Evolutionary conservation across 2,797 vertebrate species (phyloP).

Genomic region (Eremophila alpestris): DNA sequence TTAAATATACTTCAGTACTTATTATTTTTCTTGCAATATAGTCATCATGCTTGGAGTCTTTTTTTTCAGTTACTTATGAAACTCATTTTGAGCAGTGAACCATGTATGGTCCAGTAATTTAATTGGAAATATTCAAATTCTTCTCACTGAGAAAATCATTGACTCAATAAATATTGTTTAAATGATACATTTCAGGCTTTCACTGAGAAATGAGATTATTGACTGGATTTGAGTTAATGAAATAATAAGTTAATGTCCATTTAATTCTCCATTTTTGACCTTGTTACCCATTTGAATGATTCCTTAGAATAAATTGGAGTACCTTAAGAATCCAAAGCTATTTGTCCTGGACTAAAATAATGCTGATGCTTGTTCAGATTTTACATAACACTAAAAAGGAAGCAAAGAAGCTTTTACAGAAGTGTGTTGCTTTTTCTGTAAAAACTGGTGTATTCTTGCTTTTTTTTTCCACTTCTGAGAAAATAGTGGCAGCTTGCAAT

Average conservation of each 20-base stretch:
- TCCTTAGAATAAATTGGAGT: background rate
- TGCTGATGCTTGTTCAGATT: background rate
- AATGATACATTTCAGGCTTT: background rate
- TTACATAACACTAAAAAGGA: background rate
- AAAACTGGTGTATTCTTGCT: background rate
- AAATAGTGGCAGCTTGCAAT: background rate
- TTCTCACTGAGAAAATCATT: background rate
- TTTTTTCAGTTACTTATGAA: background rate
- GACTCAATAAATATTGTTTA: background rate
- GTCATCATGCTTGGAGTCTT: background rate
- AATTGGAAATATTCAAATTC: background rate
- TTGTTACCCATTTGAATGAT: background rate
- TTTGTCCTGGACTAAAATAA: background rate
- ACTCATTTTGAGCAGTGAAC: constrained; percentile 1
- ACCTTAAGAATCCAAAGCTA: background rate
- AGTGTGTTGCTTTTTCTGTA: background rate
- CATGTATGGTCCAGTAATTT: background rate
- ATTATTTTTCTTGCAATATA: background rate
- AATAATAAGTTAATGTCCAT: background rate
- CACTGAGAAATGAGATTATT: background rate
- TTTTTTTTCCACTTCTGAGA: background rate
- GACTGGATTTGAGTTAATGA: background rate
- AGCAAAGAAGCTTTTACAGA: background rate
- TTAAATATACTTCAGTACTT: background rate
- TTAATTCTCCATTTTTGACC: background rate